Conservation (phyloP, 1,140 invertebrate species). For the Acromyrmex charruanus region DNA sequence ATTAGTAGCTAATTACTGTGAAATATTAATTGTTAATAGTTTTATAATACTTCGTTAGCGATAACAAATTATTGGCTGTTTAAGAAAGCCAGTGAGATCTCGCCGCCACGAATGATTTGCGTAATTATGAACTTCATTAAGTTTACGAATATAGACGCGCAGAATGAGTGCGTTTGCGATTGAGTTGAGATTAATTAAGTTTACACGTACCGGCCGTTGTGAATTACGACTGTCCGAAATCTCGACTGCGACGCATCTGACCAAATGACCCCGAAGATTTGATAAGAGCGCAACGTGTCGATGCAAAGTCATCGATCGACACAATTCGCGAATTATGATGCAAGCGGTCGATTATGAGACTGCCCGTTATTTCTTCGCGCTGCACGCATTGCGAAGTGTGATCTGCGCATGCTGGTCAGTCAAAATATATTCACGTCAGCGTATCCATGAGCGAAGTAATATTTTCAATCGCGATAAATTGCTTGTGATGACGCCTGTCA, state of each 20-base stretch:
- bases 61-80: background rate
- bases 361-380: constrained; percentile 47
- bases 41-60: constrained; percentile 13
- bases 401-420: constrained; percentile 8
- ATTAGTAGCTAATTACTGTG: constrained; percentile 6
- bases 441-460: constrained; percentile 34
- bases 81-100: background rate
- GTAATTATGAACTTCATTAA: constrained; percentile 41
- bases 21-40: constrained; percentile 43
- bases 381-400: constrained; percentile 41
- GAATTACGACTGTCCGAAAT: constrained; percentile 40
- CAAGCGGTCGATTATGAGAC: constrained; percentile 55
- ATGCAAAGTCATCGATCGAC: constrained; percentile 61
- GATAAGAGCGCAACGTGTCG: constrained; percentile 36
- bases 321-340: constrained; percentile 62
- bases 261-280: constrained; percentile 56
- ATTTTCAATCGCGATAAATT: constrained; percentile 29
- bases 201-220: constrained; percentile 28
- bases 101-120: background rate
- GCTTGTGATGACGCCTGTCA: background rate
- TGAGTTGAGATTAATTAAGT: constrained; percentile 47
- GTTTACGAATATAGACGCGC: constrained; percentile 5
- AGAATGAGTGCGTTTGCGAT: constrained; percentile 35
- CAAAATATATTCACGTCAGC: constrained; percentile 47
- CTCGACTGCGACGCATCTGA: constrained; percentile 24